Evolutionary conservation across 2,888 invertebrate species (phyloP).

Genomic region (Cataglyphis rosenhaueri): DNA sequence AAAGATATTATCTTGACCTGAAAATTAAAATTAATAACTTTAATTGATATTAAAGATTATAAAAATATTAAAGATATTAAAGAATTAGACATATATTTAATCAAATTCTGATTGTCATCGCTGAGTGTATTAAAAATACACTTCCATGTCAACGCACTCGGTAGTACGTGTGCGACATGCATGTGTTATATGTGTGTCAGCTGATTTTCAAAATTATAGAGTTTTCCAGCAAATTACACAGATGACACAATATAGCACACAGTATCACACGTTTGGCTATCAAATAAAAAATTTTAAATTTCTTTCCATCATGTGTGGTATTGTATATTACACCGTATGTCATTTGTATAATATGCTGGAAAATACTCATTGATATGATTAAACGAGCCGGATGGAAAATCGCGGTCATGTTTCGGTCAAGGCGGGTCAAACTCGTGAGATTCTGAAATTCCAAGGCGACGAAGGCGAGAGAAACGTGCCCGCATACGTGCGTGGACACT

Average conservation of each 20-base stretch:
- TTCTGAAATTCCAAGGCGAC: background rate
- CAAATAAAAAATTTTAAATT: too few species aligned
- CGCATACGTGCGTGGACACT: background rate
- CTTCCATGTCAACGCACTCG: conserved; percentile 46
- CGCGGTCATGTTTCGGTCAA: background rate
- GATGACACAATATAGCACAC: too few species aligned
- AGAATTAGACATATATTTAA: background rate
- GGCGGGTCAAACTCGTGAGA: background rate
- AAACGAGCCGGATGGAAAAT: conserved; percentile 13
- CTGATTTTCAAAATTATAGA: background rate
- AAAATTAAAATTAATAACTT: background rate
- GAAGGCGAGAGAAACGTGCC: conserved; percentile 38
- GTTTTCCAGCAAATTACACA: too few species aligned
- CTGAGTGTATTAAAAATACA: too few species aligned
- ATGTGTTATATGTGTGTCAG: background rate
- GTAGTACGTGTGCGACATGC: background rate
- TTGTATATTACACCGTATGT: too few species aligned
- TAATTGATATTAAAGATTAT: background rate
- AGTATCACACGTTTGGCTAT: too few species aligned
- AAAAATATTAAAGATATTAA: too few species aligned
- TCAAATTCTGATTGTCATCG: background rate
- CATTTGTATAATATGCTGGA: too few species aligned
- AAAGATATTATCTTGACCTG: background rate
- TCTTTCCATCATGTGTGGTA: too few species aligned
- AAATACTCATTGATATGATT: conserved; percentile 50